Conservation (phyloP, 2,113 vertebrate genomes). For the Epinephelus cyanopodus region DNA sequence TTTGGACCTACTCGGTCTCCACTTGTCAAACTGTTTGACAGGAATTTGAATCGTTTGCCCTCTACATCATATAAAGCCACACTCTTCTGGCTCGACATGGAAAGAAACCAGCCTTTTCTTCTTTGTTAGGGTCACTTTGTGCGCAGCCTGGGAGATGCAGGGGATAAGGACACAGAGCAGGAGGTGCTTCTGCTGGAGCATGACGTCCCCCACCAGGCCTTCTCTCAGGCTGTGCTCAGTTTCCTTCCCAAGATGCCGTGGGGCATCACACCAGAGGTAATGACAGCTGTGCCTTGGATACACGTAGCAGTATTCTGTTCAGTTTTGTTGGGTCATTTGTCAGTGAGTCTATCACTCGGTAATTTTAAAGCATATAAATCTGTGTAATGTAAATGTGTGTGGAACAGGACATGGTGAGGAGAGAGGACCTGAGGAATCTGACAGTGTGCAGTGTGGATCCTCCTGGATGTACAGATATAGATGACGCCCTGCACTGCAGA, state of each 20-base stretch:
- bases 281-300: not conserved
- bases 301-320: not conserved
- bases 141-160: conserved; percentile 91
- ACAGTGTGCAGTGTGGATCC: conserved; percentile 96
- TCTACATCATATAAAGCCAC: not conserved
- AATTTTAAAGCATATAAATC: not conserved
- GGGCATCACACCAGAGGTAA: conserved; percentile 92
- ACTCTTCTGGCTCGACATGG: not conserved
- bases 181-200: conserved; percentile 97
- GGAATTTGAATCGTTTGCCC: not conserved
- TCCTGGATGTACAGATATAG: conserved; percentile 98
- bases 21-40: not conserved
- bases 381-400: conserved; percentile 16
- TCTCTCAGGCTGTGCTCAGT: conserved; percentile 94
- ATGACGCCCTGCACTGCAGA: conserved; percentile 94
- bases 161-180: conserved; percentile 95
- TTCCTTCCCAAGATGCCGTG: conserved; percentile 97
- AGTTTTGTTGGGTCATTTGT: not conserved
- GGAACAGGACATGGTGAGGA: conserved; percentile 89
- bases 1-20: not conserved
- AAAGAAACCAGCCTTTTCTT: not conserved
- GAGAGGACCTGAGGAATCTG: conserved; percentile 91
- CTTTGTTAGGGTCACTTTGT: conserved; percentile 94
- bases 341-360: not conserved
- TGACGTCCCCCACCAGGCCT: conserved; percentile 95